These are phyloP conservation scores for Phortica magna DNA, from an alignment of 2,888 invertebrate species.

Conservation along the genomic window DNA sequence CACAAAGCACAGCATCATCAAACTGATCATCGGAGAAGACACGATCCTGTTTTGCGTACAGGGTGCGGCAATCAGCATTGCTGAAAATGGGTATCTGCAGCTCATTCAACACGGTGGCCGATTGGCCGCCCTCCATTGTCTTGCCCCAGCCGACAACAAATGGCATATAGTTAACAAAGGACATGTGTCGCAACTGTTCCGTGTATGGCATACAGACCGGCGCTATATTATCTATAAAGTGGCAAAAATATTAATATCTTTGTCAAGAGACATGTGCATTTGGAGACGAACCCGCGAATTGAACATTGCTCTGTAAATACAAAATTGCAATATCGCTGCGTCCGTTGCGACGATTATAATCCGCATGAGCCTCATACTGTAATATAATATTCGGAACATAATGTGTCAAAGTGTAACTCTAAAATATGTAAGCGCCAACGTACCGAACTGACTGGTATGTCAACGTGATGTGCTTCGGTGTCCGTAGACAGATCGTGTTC, in stretches of 20 bases:
- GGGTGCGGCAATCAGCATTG: slow-evolving; percentile 81
- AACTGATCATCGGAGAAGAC: slow-evolving; percentile 72
- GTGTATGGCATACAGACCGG: slow-evolving; percentile 88
- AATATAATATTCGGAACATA: background rate
- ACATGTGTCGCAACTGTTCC: slow-evolving; percentile 79
- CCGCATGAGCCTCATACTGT: slow-evolving; percentile 64
- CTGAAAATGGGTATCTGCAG: slow-evolving; percentile 85
- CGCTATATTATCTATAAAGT: slow-evolving; percentile 81
- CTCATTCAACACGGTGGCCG: slow-evolving; percentile 83
- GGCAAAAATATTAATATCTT: background rate
- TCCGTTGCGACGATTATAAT: slow-evolving; percentile 76
- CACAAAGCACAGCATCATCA: slow-evolving; percentile 73
- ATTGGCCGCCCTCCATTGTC: slow-evolving; percentile 80
- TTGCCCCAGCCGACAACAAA: slow-evolving; percentile 85
- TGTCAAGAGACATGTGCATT: too few species aligned
- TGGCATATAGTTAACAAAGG: slow-evolving; percentile 81
- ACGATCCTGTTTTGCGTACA: slow-evolving; percentile 65
- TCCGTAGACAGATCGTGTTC: slow-evolving; percentile 85
- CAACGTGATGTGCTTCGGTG: slow-evolving; percentile 80
- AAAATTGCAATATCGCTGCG: slow-evolving; percentile 90
- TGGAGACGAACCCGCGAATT: slow-evolving; percentile 80
- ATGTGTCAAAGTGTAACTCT: too few species aligned
- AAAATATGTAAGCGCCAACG: too few species aligned
- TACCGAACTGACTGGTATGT: slow-evolving; percentile 81
- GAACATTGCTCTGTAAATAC: slow-evolving; percentile 80